These are phyloP conservation scores for Diabrotica virgifera DNA, from an alignment of 1,140 invertebrate genomes.

Conservation along the genomic window DNA sequence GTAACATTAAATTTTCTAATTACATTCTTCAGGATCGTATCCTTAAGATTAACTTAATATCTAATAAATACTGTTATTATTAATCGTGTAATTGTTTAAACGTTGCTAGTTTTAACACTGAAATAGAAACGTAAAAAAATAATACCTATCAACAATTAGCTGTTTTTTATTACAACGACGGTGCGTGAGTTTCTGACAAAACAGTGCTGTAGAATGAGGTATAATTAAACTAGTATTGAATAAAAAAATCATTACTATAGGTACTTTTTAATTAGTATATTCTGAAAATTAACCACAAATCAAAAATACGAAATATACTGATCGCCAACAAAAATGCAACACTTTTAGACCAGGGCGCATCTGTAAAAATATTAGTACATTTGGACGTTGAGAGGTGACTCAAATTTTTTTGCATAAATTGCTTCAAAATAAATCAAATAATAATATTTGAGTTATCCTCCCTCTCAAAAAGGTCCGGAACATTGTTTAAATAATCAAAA, in stretches of 20 bases:
- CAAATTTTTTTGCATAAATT: too few relatives aligned
- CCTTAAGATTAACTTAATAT: slow-evolving; percentile 1
- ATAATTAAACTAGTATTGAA: not conserved
- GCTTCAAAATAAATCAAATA: too few relatives aligned
- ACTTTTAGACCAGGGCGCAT: too few relatives aligned
- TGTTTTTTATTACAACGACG: not conserved
- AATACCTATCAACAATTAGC: not conserved
- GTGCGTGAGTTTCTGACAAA: not conserved
- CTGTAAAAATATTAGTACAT: too few relatives aligned
- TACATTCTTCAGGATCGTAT: not conserved
- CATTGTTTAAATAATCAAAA: too few relatives aligned
- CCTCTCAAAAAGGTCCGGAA: too few relatives aligned
- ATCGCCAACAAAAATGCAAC: too few relatives aligned
- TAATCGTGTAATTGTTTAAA: not conserved
- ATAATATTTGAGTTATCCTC: too few relatives aligned
- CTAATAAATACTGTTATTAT: not conserved
- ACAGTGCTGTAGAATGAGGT: not conserved
- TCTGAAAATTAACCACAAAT: not conserved
- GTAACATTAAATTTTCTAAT: not conserved
- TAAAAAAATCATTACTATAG: not conserved
- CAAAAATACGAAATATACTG: too few relatives aligned
- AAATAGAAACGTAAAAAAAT: not conserved
- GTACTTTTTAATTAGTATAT: not conserved
- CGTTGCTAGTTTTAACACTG: not conserved
- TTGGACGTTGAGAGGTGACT: too few relatives aligned